phyloP scores from a whole-genome alignment of 2,888 invertebrate genomes.

The Orthonevra nobilis region DNA sequence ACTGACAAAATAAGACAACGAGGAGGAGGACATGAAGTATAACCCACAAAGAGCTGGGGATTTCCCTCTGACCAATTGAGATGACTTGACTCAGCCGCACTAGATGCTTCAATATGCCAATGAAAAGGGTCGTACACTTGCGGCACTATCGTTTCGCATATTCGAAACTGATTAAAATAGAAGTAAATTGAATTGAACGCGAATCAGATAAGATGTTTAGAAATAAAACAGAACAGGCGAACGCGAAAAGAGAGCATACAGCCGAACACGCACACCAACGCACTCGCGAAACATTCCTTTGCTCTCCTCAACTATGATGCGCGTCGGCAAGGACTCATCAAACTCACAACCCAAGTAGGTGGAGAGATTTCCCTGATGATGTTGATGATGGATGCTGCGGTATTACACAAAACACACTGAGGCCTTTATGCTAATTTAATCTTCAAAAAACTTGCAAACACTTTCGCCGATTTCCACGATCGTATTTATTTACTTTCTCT shows the following conservation, averaged over 20 bases:
- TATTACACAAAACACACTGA: constrained; percentile 37
- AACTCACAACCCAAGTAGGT: constrained; percentile 15
- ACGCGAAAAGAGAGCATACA: constrained; percentile 42
- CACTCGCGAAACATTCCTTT: constrained; percentile 47
- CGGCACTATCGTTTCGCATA: too few species aligned
- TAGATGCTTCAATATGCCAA: too few species aligned
- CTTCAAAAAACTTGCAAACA: constrained; percentile 12
- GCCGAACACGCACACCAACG: constrained; percentile 39
- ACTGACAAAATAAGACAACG: too few species aligned
- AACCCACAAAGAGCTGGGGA: too few species aligned
- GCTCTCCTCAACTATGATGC: constrained; percentile 66
- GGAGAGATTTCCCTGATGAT: constrained; percentile 33
- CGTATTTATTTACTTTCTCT: constrained; percentile 28
- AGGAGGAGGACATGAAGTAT: too few species aligned
- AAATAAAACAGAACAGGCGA: neutral
- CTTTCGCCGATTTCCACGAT: constrained; percentile 28
- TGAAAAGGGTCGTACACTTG: too few species aligned
- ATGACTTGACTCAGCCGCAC: too few species aligned
- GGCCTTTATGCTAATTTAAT: neutral
- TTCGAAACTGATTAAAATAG: constrained; percentile 14
- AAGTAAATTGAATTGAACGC: constrained; percentile 13
- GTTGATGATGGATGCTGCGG: constrained; percentile 39
- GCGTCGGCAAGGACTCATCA: constrained; percentile 51
- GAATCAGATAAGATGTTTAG: constrained; percentile 25
- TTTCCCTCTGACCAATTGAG: too few species aligned